Conservation (phyloP, 2,797 vertebrate species). For the Dendrocincla tyrannina region DNA sequence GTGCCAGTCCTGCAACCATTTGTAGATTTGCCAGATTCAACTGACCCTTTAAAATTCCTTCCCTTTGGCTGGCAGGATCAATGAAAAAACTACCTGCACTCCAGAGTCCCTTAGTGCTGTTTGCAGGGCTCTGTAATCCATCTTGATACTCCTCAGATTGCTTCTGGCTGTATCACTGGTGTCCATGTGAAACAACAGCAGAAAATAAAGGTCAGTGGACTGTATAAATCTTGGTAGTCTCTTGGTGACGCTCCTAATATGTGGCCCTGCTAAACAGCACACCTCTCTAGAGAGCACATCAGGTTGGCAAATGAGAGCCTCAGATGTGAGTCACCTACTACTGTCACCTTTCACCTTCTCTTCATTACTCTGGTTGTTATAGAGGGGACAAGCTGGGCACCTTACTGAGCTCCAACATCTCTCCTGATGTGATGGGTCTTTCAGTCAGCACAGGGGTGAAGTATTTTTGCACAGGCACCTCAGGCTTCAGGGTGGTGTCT, state of each 20-base stretch:
- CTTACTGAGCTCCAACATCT: background rate
- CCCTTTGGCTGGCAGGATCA: background rate
- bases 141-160: background rate
- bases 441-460: background rate
- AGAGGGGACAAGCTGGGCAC: background rate
- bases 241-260: background rate
- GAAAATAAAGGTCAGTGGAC: background rate
- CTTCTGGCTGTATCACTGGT: background rate
- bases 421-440: background rate
- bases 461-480: background rate
- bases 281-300: background rate
- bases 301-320: background rate
- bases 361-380: background rate
- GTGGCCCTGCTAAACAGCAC: background rate
- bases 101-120: background rate
- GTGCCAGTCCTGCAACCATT: background rate
- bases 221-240: background rate
- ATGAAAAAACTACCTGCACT: background rate
- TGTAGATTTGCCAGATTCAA: too few species aligned
- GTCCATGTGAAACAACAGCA: background rate
- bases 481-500: background rate
- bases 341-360: background rate
- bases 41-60: background rate
- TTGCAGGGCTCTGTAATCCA: background rate
- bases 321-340: background rate